Evolutionary conservation across 2,888 invertebrate species (phyloP).

Genomic region (Eilema griseolum): DNA sequence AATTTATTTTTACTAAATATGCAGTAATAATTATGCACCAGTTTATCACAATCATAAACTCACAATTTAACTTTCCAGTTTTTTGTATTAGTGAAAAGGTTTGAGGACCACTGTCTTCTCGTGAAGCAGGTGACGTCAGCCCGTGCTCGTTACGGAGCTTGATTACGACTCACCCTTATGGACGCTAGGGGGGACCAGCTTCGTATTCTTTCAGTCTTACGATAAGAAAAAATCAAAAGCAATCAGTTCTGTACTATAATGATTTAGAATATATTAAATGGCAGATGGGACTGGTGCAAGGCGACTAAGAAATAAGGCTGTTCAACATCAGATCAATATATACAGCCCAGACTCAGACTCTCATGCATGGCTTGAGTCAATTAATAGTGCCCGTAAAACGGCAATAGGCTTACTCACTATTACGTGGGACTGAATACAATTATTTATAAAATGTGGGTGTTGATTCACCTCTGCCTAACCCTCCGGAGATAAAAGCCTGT

Average conservation of each 20-base stretch:
- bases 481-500: no score
- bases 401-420: no score
- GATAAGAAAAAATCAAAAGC: background rate
- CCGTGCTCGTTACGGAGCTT: slow-evolving; percentile 75
- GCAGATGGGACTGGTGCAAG: background rate
- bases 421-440: no score
- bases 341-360: no score
- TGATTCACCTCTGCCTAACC: no score
- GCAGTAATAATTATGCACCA: no score
- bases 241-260: background rate
- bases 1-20: no score
- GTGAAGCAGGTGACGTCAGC: slow-evolving; percentile 80
- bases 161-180: slow-evolving; percentile 72
- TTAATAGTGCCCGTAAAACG: no score
- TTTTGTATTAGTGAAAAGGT: slow-evolving; percentile 38
- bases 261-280: background rate
- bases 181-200: slow-evolving; percentile 50
- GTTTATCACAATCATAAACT: background rate
- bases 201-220: background rate
- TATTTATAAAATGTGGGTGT: no score
- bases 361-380: no score
- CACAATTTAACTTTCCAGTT: background rate
- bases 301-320: no score
- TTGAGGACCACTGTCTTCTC: slow-evolving; percentile 57
- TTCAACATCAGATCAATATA: no score